These are phyloP conservation scores for Axinella damicornis DNA, from an alignment of 37 sponge, comb jelly and placozoan genomes.

Conservation along the genomic window DNA sequence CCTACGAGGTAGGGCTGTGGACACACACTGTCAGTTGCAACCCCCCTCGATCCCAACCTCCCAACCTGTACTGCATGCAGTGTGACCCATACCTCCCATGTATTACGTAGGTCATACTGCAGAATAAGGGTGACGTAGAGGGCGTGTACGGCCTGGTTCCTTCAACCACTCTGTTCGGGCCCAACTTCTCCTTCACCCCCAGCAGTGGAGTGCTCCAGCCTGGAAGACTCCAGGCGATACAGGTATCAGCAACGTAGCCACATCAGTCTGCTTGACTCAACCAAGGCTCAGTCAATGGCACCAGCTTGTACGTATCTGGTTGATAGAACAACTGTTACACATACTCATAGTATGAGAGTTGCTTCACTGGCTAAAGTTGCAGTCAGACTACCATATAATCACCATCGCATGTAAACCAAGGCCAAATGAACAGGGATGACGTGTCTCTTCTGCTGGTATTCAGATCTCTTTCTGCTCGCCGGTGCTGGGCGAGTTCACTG, in stretches of 20 bases:
- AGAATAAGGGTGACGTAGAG: slow-evolving; percentile 94
- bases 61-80: no score
- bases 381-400: no score
- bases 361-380: no score
- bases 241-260: slow-evolving; percentile 73
- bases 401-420: no score
- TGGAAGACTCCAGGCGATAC: slow-evolving; percentile 90
- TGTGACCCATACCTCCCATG: not conserved
- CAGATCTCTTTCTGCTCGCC: slow-evolving; percentile 89
- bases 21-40: no score
- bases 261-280: not conserved
- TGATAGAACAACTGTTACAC: no score
- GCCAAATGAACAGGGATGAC: no score
- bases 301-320: no score
- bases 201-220: slow-evolving; percentile 79
- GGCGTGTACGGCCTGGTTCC: slow-evolving; percentile 70
- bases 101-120: slow-evolving; percentile 72
- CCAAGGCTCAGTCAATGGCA: not conserved
- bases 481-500: slow-evolving; percentile 87
- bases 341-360: no score
- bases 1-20: slow-evolving; percentile 80
- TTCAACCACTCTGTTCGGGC: slow-evolving; percentile 80
- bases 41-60: no score
- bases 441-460: not conserved
- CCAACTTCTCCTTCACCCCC: slow-evolving; percentile 91